Percentiles rank a stretch among this genome's conserved stretches.
Conservation (phyloP, 2,113 vertebrate genomes). For the Xenopus laevis region DNA sequence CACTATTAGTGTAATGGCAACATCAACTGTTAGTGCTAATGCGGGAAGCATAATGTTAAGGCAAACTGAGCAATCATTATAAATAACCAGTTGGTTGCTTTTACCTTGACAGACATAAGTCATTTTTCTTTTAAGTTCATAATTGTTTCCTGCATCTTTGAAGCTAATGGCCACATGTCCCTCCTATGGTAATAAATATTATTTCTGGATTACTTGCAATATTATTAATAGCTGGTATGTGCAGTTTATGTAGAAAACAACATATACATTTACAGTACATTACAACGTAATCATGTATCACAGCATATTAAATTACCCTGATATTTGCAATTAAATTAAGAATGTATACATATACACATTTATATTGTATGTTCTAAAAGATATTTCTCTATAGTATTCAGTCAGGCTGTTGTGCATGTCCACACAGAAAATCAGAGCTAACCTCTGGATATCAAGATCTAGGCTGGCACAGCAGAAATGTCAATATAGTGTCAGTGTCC, state of each 20-base stretch:
- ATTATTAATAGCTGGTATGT: not conserved
- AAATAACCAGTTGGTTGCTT: conserved; percentile 42
- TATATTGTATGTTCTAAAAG: too few species aligned
- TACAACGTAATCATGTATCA: too few species aligned
- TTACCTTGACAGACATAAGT: conserved; percentile 41
- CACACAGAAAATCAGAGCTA: too few species aligned
- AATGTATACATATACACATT: too few species aligned
- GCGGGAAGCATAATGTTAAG: conserved; percentile 20
- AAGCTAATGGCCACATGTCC: conserved; percentile 18
- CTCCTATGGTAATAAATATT: conserved; percentile 28
- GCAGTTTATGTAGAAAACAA: not conserved
- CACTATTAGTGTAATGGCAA: conserved; percentile 42
- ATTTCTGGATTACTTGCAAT: conserved; percentile 2
- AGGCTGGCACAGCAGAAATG: too few species aligned
- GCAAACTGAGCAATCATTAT: conserved; percentile 42
- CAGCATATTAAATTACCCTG: too few species aligned
- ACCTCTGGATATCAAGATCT: too few species aligned
- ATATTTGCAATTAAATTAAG: too few species aligned
- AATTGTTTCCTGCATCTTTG: conserved; percentile 37
- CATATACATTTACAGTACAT: not conserved
- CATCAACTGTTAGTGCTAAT: conserved; percentile 40
- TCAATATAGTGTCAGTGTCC: too few species aligned
- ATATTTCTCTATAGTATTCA: too few species aligned
- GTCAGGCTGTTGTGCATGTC: too few species aligned
- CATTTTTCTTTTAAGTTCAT: conserved; percentile 35